Conservation (phyloP, 2,113 vertebrate species). For the Okapia johnstoni region DNA sequence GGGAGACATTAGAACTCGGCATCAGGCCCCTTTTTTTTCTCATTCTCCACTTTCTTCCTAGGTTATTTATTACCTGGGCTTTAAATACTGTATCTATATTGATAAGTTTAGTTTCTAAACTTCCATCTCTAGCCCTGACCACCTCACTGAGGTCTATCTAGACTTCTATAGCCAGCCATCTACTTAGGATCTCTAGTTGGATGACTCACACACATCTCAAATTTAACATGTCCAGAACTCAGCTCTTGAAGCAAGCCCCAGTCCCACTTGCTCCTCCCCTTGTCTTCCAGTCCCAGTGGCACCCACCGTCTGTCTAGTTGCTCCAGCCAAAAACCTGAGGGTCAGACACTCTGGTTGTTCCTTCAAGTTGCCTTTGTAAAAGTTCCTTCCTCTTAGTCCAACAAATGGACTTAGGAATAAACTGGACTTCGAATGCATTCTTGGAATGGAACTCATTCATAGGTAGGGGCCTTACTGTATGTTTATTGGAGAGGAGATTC, state of each 20-base stretch:
- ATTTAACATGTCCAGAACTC: neutral
- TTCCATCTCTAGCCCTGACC: neutral
- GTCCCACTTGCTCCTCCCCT: neutral
- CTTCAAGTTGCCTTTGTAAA: conserved; percentile 11
- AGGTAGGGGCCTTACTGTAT: neutral
- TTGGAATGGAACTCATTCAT: neutral
- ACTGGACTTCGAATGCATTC: neutral
- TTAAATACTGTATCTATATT: neutral
- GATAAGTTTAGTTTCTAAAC: neutral
- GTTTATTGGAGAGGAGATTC: neutral
- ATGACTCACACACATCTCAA: neutral
- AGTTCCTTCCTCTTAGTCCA: neutral
- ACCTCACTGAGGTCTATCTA: neutral
- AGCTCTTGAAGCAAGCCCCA: neutral
- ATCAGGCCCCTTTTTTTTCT: neutral
- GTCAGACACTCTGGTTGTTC: neutral
- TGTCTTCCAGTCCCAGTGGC: neutral
- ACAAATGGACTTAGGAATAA: neutral
- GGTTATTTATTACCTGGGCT: neutral
- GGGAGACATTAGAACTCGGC: neutral
- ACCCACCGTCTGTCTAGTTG: neutral
- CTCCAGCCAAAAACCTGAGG: neutral
- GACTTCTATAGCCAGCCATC: neutral
- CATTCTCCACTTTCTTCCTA: neutral
- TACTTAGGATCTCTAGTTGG: neutral